Evolutionary conservation across 1,140 invertebrate species (phyloP), one percentile per base, ranked within the genome.

Genomic region (Caenorhabditis briggsae): DNA sequence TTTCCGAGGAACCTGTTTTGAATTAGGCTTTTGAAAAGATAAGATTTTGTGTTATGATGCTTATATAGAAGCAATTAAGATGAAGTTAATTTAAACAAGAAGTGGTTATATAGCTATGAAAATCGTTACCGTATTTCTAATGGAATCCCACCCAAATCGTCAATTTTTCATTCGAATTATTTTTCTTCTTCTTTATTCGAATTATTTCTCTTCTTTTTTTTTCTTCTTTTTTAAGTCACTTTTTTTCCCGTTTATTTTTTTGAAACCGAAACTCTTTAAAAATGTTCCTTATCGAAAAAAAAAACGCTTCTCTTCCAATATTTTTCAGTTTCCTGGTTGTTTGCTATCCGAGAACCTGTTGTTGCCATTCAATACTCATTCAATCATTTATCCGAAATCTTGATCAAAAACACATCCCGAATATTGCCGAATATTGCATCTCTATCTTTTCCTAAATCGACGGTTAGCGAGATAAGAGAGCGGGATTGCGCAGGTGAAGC

Each of bases 111-210:
- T 2, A 33, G 33, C 33, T 33, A 33, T 33, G 33, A 33, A 3
- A 33, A 33, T 33, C 33, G 33, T 33, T 33, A 33, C 33, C 33
- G 1, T 33, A 33, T 2, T 33, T 33, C 1, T 33, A 33, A 33
- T 3, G 3, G 33, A 33, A 33, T 1, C 33, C 33, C 33, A 33
- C 33, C 33, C 33, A 33, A 33, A 3, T 3, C 33, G 33, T 33
- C 33, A 33, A 78, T 78, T 46, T 78, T 78, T 78, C 70, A 78
- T 43, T n/a, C n/a, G n/a, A n/a, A n/a, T n/a, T n/a, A 78, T 78
- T 78, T 78, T 7, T 61, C 58, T 61, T 25, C 58, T 25, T 61
- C 58, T 61, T 50, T 23, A 25, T 78, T 78, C 70, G 23, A 48
- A 20, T 23, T 11, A 16, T 18, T 9, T 9, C 2, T 41, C 25